Evolutionary conservation across 2,113 vertebrate genomes (phyloP), one percentile per base, ranked within the genome.

Genomic region (Oxygymnocypris stewartii): DNA sequence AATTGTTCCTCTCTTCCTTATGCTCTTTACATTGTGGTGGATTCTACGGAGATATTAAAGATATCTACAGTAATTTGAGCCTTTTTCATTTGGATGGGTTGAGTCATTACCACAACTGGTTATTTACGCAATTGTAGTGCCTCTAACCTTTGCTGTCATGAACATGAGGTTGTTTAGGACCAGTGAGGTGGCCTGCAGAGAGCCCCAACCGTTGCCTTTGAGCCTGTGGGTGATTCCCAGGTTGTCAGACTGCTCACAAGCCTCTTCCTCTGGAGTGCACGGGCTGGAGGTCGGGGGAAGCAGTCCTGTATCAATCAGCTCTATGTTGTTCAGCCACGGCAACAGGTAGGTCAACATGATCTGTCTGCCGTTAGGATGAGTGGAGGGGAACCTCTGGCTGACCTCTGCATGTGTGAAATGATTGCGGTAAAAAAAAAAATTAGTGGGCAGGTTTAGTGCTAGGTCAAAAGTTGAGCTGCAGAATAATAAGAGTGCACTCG

Each of bases 141-240:
- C 6, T 25, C 47, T 35, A 94, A 99, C 98, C 97, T 99, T 99
- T 84, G 98, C 98, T 0, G 98, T 99, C 98, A 99, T 99, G 90
- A 98, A 99, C 98, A 99, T 98, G 90, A 99, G 97, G 93, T 99
- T 99, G 93, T 99, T 99, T 80, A 99, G 97, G 89, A 99, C 97
- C 71, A 99, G 92, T 0, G 97, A 98, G 0, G 98, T 99, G 11
- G 98, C 98, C 92, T 99, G 97, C 23, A 97, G 95, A 44, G 97
- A 99, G 37, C 98, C 98, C 98, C 98, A 99, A 89, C 98, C 98
- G 3, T 91, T 99, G 82, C 98, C 98, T 91, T 95, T 96, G n/a
- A 99, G 94, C 84, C 96, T 96, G 6, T 91, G 95, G 54, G 92
- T 89, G 51, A 94, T 86, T 3, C 91, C 88, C 8, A 89, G 77